Evolutionary conservation across 2,888 invertebrate genomes (phyloP).

Genomic region (Psylliodes chrysocephalus): DNA sequence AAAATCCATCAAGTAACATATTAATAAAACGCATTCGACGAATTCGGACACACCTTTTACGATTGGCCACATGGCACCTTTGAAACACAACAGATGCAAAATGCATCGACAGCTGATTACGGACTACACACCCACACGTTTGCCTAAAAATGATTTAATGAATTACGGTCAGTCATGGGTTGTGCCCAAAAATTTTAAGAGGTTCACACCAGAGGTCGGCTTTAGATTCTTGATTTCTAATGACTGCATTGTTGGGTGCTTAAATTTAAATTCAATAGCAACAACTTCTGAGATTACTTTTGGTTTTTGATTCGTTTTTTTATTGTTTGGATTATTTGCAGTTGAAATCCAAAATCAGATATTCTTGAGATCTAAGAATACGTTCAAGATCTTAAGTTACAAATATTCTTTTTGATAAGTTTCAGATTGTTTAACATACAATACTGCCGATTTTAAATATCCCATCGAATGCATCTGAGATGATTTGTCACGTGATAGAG

Average conservation of each 20-base stretch:
- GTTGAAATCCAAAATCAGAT: no score
- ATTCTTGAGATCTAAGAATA: no score
- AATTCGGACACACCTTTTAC: slow-evolving; percentile 2
- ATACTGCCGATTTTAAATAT: no score
- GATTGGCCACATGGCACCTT: slow-evolving; percentile 12
- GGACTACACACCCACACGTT: slow-evolving; percentile 4
- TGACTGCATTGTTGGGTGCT: neutral
- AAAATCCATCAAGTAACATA: no score
- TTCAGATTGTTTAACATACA: no score
- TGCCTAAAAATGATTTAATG: neutral
- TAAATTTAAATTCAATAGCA: neutral
- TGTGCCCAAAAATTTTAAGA: slow-evolving; percentile 9
- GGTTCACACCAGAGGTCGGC: slow-evolving; percentile 1
- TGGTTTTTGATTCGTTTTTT: no score
- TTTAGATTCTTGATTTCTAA: neutral
- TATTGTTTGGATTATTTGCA: no score
- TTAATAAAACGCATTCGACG: neutral
- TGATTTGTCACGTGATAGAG: no score
- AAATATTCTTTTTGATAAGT: no score
- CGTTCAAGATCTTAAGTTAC: no score
- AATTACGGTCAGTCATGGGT: slow-evolving; percentile 1
- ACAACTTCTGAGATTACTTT: neutral
- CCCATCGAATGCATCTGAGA: no score
- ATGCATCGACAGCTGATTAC: slow-evolving; percentile 27
- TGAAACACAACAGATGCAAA: slow-evolving; percentile 31